These are phyloP conservation scores for Diceros bicornis DNA, from an alignment of 2,797 vertebrate species.

Conservation along the genomic window DNA sequence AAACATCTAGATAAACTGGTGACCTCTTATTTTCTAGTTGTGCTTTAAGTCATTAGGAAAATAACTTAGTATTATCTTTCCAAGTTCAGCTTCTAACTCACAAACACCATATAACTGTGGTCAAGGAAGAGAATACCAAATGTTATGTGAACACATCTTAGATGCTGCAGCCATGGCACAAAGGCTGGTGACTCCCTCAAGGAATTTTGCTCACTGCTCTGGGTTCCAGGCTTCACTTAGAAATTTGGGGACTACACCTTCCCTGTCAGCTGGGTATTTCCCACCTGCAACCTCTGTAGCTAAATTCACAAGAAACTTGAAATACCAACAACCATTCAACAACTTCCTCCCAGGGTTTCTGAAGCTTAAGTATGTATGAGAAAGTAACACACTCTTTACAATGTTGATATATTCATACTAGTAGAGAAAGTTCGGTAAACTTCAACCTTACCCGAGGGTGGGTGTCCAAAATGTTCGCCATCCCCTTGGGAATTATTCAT, in stretches of 20 bases:
- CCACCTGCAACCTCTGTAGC: neutral
- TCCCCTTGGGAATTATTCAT: slow-evolving; percentile 67
- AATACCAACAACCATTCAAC: neutral
- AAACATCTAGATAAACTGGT: slow-evolving; percentile 31
- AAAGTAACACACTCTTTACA: neutral
- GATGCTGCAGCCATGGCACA: neutral
- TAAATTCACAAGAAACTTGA: slow-evolving; percentile 56
- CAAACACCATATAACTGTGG: neutral
- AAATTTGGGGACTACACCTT: neutral
- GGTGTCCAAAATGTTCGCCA: slow-evolving; percentile 66
- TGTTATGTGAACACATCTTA: neutral
- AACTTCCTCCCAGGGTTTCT: neutral
- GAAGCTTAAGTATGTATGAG: neutral
- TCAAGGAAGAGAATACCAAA: neutral
- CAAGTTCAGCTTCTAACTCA: slow-evolving; percentile 41
- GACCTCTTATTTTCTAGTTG: slow-evolving; percentile 58
- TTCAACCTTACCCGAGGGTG: slow-evolving; percentile 84
- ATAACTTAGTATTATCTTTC: slow-evolving; percentile 36
- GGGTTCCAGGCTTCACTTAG: neutral
- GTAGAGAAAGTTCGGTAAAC: neutral
- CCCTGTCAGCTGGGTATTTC: slow-evolving; percentile 17
- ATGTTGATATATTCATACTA: neutral
- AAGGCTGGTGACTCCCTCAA: neutral
- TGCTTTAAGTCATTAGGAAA: slow-evolving; percentile 65
- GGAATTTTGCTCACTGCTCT: neutral